Percentiles rank a stretch among this genome's conserved stretches.
phyloP scores from a whole-genome alignment of 2,888 invertebrate species.

The Anaspis maculata region DNA sequence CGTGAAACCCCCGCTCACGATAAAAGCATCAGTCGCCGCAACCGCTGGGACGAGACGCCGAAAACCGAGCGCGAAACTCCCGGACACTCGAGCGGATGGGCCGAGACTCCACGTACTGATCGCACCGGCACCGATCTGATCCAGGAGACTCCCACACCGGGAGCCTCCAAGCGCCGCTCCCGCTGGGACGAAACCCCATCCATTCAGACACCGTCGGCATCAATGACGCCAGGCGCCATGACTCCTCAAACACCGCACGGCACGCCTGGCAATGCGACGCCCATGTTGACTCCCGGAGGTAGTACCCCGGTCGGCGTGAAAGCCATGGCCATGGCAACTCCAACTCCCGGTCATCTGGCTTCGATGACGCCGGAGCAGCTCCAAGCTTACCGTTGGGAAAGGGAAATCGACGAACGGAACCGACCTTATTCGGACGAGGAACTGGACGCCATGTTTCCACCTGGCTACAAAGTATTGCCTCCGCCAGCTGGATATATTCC shows the following conservation, averaged over 20 bases:
- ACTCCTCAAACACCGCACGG: constrained; percentile 58
- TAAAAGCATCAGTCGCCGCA: constrained; percentile 67
- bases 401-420: constrained; percentile 97
- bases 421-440: constrained; percentile 95
- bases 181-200: constrained; percentile 99
- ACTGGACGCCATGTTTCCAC: constrained; percentile 93
- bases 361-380: constrained; percentile 99
- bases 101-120: constrained; percentile 96
- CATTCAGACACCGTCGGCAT: constrained; percentile 49
- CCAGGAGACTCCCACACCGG: constrained; percentile 90
- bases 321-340: constrained; percentile 98
- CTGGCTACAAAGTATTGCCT: constrained; percentile 74
- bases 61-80: constrained; percentile 96
- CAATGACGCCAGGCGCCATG: constrained; percentile 52
- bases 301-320: constrained; percentile 84
- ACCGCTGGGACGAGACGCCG: constrained; percentile 99
- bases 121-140: constrained; percentile 53
- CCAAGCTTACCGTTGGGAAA: constrained; percentile 96
- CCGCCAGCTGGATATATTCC: constrained; percentile 71
- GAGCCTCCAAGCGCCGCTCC: constrained; percentile 85
- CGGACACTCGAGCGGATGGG: constrained; percentile 93
- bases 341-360: constrained; percentile 90
- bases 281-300: constrained; percentile 70
- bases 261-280: constrained; percentile 58
- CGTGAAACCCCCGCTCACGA: constrained; percentile 77